Conservation (phyloP, 2,113 vertebrate genomes). For the Gobiocypris rarus region DNA sequence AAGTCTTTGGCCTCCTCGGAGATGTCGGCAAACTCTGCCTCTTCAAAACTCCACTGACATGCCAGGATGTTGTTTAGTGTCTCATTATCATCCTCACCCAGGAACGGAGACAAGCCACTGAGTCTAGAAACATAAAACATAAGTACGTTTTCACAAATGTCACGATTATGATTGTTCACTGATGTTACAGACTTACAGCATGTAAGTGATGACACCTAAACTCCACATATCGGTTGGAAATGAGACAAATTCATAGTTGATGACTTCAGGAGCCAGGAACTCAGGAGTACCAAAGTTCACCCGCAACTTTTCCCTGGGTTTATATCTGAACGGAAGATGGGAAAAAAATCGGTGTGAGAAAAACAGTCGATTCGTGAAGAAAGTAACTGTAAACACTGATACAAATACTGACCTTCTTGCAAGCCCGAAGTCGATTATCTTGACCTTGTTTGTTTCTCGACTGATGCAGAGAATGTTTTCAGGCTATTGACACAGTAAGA, state of each 20-base stretch:
- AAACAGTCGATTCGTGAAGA: not conserved
- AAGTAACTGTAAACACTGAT: not conserved
- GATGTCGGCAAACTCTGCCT: conserved; percentile 86
- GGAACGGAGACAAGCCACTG: conserved; percentile 93
- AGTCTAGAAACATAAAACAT: conserved; percentile 74
- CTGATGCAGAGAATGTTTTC: conserved; percentile 98
- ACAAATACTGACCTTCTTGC: conserved; percentile 86
- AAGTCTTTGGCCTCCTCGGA: conserved; percentile 95
- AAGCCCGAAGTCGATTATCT: conserved; percentile 98
- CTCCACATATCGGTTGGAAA: conserved; percentile 99
- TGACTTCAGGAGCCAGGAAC: conserved; percentile 95
- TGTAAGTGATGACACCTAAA: conserved; percentile 93
- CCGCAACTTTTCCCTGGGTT: conserved; percentile 93
- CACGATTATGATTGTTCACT: not conserved
- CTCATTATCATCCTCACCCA: conserved; percentile 94
- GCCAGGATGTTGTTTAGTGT: conserved; percentile 94
- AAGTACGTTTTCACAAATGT: not conserved
- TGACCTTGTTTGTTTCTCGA: conserved; percentile 91
- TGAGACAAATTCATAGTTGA: conserved; percentile 97
- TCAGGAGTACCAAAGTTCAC: conserved; percentile 97
- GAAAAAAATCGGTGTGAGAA: conserved; percentile 12
- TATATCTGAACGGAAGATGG: conserved; percentile 79
- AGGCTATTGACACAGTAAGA: conserved; percentile 77
- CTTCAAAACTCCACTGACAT: conserved; percentile 93
- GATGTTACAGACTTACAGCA: conserved; percentile 85